phyloP scores from a whole-genome alignment of 2,888 invertebrate genomes.

The Pherbina coryleti region DNA sequence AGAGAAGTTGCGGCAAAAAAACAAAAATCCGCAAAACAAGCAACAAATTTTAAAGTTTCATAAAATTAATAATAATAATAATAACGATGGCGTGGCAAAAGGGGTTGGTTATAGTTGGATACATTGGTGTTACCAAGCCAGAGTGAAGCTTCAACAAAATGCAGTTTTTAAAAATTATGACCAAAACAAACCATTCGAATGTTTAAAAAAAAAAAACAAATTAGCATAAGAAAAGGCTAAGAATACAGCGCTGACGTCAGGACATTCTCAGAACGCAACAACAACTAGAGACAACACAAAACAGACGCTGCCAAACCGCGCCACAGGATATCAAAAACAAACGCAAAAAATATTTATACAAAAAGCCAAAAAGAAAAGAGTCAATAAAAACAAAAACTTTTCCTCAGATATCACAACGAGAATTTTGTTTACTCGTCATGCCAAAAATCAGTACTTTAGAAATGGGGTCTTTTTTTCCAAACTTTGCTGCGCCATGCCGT shows the following conservation, averaged over 20 bases:
- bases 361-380: too few relatives aligned
- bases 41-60: background rate
- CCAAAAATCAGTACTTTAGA: background rate
- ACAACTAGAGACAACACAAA: background rate
- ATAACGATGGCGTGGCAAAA: constrained; percentile 36
- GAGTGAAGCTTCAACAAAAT: background rate
- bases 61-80: constrained; percentile 3
- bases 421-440: constrained; percentile 1
- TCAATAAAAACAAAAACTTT: background rate
- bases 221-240: too few relatives aligned
- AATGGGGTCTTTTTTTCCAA: background rate
- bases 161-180: constrained; percentile 42
- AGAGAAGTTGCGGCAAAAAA: too few relatives aligned
- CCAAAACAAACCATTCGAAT: constrained; percentile 52
- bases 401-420: background rate
- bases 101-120: constrained; percentile 31
- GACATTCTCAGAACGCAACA: background rate
- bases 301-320: constrained; percentile 12
- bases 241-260: constrained; percentile 2
- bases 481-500: background rate
- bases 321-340: constrained; percentile 33
- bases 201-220: too few relatives aligned
- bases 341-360: too few relatives aligned
- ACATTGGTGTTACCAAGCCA: background rate
- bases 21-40: too few relatives aligned